Conservation (phyloP, 1,140 invertebrate species). For the Helicoverpa armigera region DNA sequence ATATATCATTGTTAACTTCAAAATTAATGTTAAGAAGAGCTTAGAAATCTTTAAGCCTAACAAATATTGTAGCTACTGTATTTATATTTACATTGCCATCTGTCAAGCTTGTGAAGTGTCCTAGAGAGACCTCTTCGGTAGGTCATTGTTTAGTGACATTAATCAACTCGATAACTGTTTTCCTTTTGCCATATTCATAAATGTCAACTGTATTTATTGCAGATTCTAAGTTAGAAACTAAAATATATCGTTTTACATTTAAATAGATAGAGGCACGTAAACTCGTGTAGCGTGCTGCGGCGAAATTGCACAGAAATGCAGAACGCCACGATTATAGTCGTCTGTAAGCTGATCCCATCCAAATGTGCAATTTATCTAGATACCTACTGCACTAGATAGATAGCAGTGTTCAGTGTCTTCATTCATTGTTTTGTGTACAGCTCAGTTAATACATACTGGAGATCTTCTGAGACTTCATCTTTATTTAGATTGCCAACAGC, state of each 20-base stretch:
- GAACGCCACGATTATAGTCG: constrained; percentile 20
- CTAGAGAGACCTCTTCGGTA: not conserved
- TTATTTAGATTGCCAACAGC: not conserved
- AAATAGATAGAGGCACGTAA: constrained; percentile 39
- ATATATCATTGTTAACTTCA: not conserved
- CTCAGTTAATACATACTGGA: too few species aligned
- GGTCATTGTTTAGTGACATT: constrained; percentile 10
- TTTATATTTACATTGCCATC: not conserved
- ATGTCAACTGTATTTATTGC: constrained; percentile 18
- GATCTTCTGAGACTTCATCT: too few species aligned
- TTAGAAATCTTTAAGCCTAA: constrained; percentile 17
- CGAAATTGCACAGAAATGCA: constrained; percentile 31
- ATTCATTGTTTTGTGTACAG: constrained; percentile 10
- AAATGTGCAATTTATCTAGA: constrained; percentile 37
- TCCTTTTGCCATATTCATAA: constrained; percentile 35
- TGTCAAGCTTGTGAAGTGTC: not conserved
- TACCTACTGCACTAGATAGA: constrained; percentile 39
- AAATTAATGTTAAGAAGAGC: constrained; percentile 4
- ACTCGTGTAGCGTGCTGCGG: constrained; percentile 15
- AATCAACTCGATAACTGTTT: constrained; percentile 2
- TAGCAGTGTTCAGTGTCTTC: constrained; percentile 1
- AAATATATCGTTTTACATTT: constrained; percentile 30
- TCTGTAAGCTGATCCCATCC: constrained; percentile 39
- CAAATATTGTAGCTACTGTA: constrained; percentile 18
- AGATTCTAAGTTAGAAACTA: not conserved